Percentiles rank a stretch among this genome's conserved stretches.
Evolutionary conservation across 2,888 invertebrate species (phyloP).

Genomic region (Megaustenia siamemsis): DNA sequence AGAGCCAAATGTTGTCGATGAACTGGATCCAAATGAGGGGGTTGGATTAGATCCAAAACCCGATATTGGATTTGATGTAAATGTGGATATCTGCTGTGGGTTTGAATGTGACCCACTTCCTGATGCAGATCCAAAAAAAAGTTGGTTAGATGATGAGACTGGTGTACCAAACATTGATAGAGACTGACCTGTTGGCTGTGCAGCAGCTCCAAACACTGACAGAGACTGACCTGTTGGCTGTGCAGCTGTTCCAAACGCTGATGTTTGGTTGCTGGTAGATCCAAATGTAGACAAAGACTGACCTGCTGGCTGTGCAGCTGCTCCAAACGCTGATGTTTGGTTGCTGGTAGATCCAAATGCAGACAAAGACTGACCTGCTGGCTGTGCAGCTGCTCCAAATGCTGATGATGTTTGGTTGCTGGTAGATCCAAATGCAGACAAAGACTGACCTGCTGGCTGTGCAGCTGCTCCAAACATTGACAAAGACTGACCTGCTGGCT

Average conservation of each 20-base stretch:
- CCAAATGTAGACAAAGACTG: no score
- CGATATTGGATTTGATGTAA: not conserved
- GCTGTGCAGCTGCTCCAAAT: no score
- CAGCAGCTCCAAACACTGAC: conserved; percentile 17
- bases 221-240: not conserved
- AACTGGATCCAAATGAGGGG: no score
- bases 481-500: not conserved
- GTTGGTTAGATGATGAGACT: not conserved
- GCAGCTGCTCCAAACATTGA: conserved; percentile 22
- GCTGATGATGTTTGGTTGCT: not conserved
- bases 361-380: no score
- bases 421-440: not conserved
- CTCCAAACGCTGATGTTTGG: conserved; percentile 1
- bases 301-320: not conserved
- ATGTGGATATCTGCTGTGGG: not conserved
- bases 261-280: not conserved
- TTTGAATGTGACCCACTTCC: not conserved
- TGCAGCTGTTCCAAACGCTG: not conserved
- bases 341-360: not conserved
- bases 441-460: not conserved
- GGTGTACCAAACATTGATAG: not conserved
- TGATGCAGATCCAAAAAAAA: conserved; percentile 27
- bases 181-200: not conserved
- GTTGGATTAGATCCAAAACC: conserved; percentile 27
- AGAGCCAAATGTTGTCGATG: conserved; percentile 22